These are phyloP conservation scores for Ennomos erosarius DNA, from an alignment of 2,888 invertebrate species.

Conservation along the genomic window DNA sequence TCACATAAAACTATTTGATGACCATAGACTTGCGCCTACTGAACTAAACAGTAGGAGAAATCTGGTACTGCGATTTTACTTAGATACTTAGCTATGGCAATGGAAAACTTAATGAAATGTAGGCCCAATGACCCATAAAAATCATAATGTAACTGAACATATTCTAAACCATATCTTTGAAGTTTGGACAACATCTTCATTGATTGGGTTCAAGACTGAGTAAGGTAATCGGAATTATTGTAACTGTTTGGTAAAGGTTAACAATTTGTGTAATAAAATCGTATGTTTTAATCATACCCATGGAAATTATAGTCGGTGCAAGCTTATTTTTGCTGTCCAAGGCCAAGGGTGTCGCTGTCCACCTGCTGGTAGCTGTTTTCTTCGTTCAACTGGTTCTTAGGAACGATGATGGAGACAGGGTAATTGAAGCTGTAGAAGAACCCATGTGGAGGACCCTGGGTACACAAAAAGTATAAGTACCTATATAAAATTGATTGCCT, in stretches of 20 bases:
- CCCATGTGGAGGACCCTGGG: conserved; percentile 87
- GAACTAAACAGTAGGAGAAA: conserved; percentile 45
- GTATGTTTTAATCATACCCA: background rate
- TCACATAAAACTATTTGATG: conserved; percentile 49
- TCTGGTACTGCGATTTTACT: conserved; percentile 21
- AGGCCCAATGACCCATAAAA: no score
- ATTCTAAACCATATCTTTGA: background rate
- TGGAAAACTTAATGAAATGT: conserved; percentile 3
- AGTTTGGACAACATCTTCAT: no score
- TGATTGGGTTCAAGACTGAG: no score
- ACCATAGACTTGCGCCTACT: conserved; percentile 41
- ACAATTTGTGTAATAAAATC: no score
- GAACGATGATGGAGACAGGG: conserved; percentile 83
- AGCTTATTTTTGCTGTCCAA: conserved; percentile 18
- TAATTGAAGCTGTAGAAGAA: conserved; percentile 91
- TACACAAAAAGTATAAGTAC: conserved; percentile 19
- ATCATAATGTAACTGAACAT: no score
- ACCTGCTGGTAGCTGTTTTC: conserved; percentile 56
- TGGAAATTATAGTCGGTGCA: conserved; percentile 21
- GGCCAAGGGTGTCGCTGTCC: conserved; percentile 62
- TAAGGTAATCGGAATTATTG: no score
- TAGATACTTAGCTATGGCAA: background rate
- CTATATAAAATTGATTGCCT: no score
- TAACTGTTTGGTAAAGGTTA: no score
- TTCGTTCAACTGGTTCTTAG: conserved; percentile 60